phyloP scores from a whole-genome alignment of 2,797 vertebrate species.

The Petrocephalus schoutedeni region DNA sequence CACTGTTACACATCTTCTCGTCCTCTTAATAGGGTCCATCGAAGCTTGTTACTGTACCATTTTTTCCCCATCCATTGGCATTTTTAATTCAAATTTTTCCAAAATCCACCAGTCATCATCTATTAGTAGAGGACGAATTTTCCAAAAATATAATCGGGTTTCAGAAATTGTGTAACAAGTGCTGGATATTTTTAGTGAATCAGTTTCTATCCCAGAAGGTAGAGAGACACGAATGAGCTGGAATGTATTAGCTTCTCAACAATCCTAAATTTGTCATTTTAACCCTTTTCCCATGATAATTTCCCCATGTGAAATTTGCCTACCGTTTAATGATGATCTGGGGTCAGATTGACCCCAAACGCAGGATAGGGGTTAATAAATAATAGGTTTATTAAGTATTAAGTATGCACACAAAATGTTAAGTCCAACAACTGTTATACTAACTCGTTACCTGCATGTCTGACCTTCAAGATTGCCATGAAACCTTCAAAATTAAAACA shows the following conservation, averaged over 20 bases:
- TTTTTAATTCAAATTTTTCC: background rate
- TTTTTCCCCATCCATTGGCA: background rate
- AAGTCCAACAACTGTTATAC: background rate
- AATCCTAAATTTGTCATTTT: background rate
- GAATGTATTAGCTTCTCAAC: background rate
- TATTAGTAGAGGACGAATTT: background rate
- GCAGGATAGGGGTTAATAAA: too few relatives aligned
- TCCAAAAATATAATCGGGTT: background rate
- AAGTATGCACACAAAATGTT: background rate
- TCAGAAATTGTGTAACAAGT: background rate
- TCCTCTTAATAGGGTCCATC: background rate
- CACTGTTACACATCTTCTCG: background rate
- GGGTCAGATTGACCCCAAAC: too few relatives aligned
- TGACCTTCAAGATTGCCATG: background rate
- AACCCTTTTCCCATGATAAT: too few relatives aligned
- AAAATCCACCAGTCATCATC: background rate
- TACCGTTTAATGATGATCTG: too few relatives aligned
- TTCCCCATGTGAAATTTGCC: too few relatives aligned
- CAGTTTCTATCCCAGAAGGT: background rate
- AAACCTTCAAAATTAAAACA: background rate
- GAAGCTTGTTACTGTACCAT: background rate
- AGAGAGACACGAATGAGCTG: background rate
- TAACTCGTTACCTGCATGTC: background rate
- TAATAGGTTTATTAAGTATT: background rate
- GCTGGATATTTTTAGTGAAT: background rate